These are phyloP conservation scores for Seira sanloemensis DNA, from an alignment of 2,888 invertebrate genomes.

Conservation along the genomic window DNA sequence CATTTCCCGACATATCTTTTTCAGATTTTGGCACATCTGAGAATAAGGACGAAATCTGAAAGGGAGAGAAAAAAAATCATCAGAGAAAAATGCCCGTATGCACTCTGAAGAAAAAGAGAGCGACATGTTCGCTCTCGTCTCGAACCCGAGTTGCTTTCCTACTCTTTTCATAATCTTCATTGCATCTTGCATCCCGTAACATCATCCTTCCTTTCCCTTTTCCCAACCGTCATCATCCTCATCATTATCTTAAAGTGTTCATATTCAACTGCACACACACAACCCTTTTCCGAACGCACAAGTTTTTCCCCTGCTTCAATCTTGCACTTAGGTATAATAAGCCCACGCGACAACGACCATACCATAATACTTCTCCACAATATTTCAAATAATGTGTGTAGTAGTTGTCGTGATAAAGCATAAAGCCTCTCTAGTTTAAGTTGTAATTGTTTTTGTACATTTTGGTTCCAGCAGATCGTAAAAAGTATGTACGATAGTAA, in stretches of 20 bases:
- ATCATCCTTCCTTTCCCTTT: constrained; percentile 3
- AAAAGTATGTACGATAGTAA: too few relatives aligned
- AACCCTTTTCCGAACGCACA: constrained; percentile 26
- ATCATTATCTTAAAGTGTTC: constrained; percentile 39
- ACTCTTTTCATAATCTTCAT: constrained; percentile 25
- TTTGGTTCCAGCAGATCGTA: neutral
- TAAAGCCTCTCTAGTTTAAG: neutral
- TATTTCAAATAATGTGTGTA: constrained; percentile 10
- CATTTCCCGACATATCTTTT: constrained; percentile 29
- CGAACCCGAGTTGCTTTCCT: constrained; percentile 4
- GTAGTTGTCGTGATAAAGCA: neutral
- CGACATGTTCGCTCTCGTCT: neutral
- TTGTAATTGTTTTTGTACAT: constrained; percentile 3
- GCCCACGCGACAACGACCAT: neutral
- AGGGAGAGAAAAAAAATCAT: constrained; percentile 28
- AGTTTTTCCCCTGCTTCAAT: constrained; percentile 18
- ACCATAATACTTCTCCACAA: neutral
- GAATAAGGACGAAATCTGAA: constrained; percentile 28
- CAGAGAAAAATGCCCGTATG: constrained; percentile 20
- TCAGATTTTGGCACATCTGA: constrained; percentile 57
- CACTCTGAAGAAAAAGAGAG: neutral
- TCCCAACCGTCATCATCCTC: constrained; percentile 26
- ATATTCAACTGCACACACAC: constrained; percentile 44
- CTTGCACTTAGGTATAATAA: constrained; percentile 9
- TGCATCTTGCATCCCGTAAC: constrained; percentile 20